Base-by-base conservation (phyloP, 53 echinoderm and acorn worm genomes). In the Crossaster papposus region DNA sequence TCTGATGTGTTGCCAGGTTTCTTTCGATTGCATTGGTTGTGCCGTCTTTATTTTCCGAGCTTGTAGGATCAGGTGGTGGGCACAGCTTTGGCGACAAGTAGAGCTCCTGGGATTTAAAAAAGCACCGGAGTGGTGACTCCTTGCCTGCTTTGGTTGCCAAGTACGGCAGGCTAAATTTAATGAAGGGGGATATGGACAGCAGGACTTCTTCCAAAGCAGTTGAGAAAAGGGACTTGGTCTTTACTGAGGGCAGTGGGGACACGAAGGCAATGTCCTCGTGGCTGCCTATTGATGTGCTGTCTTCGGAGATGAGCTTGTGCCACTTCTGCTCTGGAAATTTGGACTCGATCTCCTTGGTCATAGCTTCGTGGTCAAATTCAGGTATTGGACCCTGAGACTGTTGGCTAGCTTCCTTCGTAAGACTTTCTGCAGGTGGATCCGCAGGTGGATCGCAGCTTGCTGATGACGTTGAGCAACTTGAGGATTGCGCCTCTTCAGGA, bases 111-210 rank as follows among this genome's bases (percentile, higher is more conserved):
- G 91, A 71, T 12, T 89, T 80, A 73, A 99, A 91, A 85, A 93
- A 95, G 20, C 89, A 83, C 6, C 83, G 75, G 14, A 93, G 71
- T 3, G 89, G 78, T 29, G 94, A 96, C 28, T 78, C 82, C 55
- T 88, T 91, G 11, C 99, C 99, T 30, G 85, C 65, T 44, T 92
- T 89, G 0, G 92, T 86, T 58, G 93, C 95, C 72, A 96, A 83
- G 85, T 93, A 99, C 5, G 99, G 99, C 20, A 90, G 77, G 28
- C 81, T 81, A 62, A 81, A 86, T 18, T 76, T 74, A 29, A 95
- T 62, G 34, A 91, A 89, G 13, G 99, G 99, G 2, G 99, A 99
- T 0, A 92, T 82, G 18, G 91, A 92, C 1, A 97, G 90, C 20
- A 91, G 72, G 22, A 36, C 79, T 53, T 89, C 77, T 15, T 90